A percentile compares a stretch with the other conserved stretches of the same genome.
Evolutionary conservation across 2,113 vertebrate species (phyloP).

Genomic region (Chinchilla lanigera): DNA sequence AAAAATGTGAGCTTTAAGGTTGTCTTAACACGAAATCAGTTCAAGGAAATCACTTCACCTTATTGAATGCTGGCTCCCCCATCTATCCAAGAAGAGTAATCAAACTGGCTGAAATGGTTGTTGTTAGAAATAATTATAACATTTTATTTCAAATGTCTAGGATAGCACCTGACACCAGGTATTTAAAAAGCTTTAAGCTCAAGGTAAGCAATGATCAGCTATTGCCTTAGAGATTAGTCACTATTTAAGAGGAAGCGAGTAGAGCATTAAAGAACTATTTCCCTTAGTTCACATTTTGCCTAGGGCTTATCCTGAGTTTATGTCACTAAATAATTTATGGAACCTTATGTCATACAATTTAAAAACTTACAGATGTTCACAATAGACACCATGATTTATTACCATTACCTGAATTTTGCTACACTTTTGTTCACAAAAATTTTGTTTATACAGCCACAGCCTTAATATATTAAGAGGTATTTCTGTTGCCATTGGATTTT

Average conservation of each 20-base stretch:
- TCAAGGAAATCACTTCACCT: background rate
- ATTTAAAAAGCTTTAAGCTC: slow-evolving; percentile 42
- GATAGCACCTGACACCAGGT: background rate
- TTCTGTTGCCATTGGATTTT: background rate
- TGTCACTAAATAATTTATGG: slow-evolving; percentile 64
- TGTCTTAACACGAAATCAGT: background rate
- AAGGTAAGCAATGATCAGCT: background rate
- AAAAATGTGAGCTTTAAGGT: background rate
- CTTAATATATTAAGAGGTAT: background rate
- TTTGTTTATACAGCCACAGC: background rate
- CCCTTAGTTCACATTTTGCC: slow-evolving; percentile 60
- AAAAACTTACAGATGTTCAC: slow-evolving; percentile 51
- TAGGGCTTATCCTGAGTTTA: slow-evolving; percentile 56
- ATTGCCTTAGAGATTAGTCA: slow-evolving; percentile 26
- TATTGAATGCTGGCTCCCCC: background rate
- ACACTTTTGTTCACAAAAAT: slow-evolving; percentile 17
- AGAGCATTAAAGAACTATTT: background rate
- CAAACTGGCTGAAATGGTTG: background rate
- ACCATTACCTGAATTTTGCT: slow-evolving; percentile 4
- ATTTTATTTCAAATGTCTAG: background rate
- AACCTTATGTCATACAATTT: slow-evolving; percentile 51
- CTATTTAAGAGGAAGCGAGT: slow-evolving; percentile 16
- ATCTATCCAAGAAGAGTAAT: background rate
- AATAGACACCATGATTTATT: background rate
- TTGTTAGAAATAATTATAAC: background rate